Base-by-base conservation (phyloP, 1,140 invertebrate species). In the Pentalonia nigronervosa region DNA sequence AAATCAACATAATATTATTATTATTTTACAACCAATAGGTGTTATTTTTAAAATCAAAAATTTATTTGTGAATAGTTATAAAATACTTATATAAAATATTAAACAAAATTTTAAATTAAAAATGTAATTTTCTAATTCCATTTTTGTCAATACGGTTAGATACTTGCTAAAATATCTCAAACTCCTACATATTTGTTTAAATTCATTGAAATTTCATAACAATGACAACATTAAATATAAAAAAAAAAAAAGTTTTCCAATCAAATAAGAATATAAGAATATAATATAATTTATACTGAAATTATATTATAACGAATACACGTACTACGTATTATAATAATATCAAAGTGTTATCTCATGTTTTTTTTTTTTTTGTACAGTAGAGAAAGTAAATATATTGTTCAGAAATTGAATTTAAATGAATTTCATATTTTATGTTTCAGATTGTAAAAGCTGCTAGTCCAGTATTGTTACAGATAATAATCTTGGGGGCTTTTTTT, bases 391-490 rank as follows among this genome's bases (percentile, higher is more conserved):
- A 30, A 86, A 86, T 30, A 86, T 47, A 45, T 86, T 9, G 36
- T 47, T 86, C 25, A 41, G 41, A 86, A 86, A 86, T 76, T 76
- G 60, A 76, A 47, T 25, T 86, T 47, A 3, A 86, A 86, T 86
- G 20, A 83, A 86, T 25, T 86, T 86, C 6, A n/a, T 86, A 47
- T 30, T 86, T 86, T 86, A 86, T 94, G 34, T 94, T 94, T 91
- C 96, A 99, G 98, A 98, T 99, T 91, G 97, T 99, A 17, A 96
- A 98, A 95, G 98, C 98, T 56, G 98, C 98, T 1, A 99, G 98
- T 96, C 98, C 98, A 48, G 98, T 98, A 41, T 96, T 99, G 1
- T 95, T 99, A 60, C 96, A 98, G 88, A 98, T 99, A 11, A 98
- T 99, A 94, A 97, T 98, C 4, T 95, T 99, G 45, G 98, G 98